Evolutionary conservation across 1,140 invertebrate species (phyloP).

Genomic region (Drosophila sechellia): DNA sequence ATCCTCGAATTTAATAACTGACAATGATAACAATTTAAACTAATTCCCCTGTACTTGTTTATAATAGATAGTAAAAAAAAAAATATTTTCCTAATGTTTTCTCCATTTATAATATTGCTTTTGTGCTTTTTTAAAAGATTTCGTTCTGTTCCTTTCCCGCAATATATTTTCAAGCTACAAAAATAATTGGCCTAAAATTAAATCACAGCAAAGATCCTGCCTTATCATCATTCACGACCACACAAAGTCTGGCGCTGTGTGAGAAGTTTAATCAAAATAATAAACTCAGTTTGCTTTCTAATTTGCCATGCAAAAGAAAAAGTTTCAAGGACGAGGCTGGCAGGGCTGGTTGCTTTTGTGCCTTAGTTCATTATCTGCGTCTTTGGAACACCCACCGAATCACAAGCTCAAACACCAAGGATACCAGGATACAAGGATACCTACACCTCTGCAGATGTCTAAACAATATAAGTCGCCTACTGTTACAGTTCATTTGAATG

Average conservation of each 20-base stretch:
- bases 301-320: constrained; percentile 47
- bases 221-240: constrained; percentile 50
- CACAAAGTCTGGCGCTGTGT: constrained; percentile 34
- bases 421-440: neutral
- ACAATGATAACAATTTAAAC: too few relatives aligned
- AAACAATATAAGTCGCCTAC: constrained; percentile 43
- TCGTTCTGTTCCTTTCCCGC: neutral
- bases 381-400: constrained; percentile 15
- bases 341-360: constrained; percentile 28
- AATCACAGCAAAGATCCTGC: constrained; percentile 24
- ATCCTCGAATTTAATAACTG: too few relatives aligned
- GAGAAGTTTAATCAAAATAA: constrained; percentile 66
- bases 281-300: constrained; percentile 58
- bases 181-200: constrained; percentile 27
- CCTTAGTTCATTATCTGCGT: constrained; percentile 49
- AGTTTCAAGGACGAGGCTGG: constrained; percentile 44
- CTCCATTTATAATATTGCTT: too few relatives aligned
- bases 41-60: too few relatives aligned
- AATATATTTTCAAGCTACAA: neutral
- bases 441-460: constrained; percentile 35
- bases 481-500: constrained; percentile 47
- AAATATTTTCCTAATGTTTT: too few relatives aligned
- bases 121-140: neutral
- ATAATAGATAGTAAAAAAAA: too few relatives aligned
- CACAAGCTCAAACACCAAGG: constrained; percentile 4